Conservation (phyloP, 2,888 invertebrate genomes). For the Himalopsyche tibetana region DNA sequence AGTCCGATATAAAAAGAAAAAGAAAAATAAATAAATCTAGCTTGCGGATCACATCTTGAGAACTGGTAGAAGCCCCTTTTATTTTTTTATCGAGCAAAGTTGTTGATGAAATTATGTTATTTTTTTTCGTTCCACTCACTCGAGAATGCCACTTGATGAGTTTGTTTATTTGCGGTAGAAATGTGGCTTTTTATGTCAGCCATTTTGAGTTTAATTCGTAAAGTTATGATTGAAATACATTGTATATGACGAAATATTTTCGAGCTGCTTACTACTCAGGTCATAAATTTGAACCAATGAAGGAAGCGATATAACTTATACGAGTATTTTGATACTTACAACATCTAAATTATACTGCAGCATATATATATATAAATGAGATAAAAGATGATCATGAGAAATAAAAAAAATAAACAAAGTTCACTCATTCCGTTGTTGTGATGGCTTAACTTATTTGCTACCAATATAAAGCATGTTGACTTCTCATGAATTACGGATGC, state of each 20-base stretch:
- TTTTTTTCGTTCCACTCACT: constrained; percentile 35
- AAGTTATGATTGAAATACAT: constrained; percentile 56
- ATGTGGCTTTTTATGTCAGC: constrained; percentile 41
- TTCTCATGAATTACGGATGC: too few relatives aligned
- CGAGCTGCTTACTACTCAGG: constrained; percentile 24
- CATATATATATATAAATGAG: too few relatives aligned
- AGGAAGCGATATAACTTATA: neutral
- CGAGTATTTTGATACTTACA: constrained; percentile 11
- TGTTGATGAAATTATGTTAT: constrained; percentile 42
- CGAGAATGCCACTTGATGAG: constrained; percentile 48
- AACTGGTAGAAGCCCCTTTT: constrained; percentile 4
- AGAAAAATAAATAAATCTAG: too few relatives aligned
- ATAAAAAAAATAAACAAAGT: too few relatives aligned
- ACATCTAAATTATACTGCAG: neutral
- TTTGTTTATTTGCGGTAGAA: constrained; percentile 51
- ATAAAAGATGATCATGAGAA: too few relatives aligned
- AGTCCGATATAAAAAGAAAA: too few relatives aligned
- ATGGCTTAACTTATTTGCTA: too few relatives aligned
- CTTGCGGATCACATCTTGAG: constrained; percentile 21
- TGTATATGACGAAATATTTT: constrained; percentile 42
- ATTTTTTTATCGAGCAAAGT: constrained; percentile 47
- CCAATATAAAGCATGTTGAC: too few relatives aligned
- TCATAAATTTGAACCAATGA: constrained; percentile 36
- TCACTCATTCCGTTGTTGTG: too few relatives aligned
- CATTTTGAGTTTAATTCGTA: constrained; percentile 53